Evolutionary conservation across 2,888 invertebrate species (phyloP), one percentile per base, ranked within the genome.

Genomic region (Rotaria magnacalcarata): DNA sequence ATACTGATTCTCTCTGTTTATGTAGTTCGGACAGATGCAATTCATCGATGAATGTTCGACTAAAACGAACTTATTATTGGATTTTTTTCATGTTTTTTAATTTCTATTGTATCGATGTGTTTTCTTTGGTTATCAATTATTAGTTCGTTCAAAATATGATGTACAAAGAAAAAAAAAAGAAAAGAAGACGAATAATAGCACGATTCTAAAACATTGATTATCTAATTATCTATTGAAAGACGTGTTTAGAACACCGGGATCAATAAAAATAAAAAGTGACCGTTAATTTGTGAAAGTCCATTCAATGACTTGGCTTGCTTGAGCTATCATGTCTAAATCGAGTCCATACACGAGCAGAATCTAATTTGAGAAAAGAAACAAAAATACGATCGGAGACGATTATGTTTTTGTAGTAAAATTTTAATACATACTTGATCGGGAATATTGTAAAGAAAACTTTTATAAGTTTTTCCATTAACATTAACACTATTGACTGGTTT

Each of bases 401-500:
- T 50, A 8, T 67, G 3, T 27, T 67, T 5, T 67, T 27, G 14
- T 19, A 27, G 8, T 52, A 24, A 75, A 41, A 80, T 43, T 80
- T 54, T 14, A 85, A 41, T 54, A 19, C 58, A 47, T 50, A 85
- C 84, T 47, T 50, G 43, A 58, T 85, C 58, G 16, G 14, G n/a
- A 60, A 58, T 50, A 84, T 85, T 84, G 43, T 84, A 85, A n/a
- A 84, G 60, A 60, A 84, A 85, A 50, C 84, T 84, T 14, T 58
- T 50, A 84, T 85, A 58, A 27, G 16, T 21, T 47, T 85, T 41
- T n/a, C 60, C 85, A 60, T 85, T 84, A 16, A 85, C 27, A n/a
- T 8, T 58, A 5, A 85, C 85, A 41, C 34, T 19, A 11, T 10
- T 47, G 16, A 84, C 84, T 21, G 58, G 2, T n/a, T 80, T 43